phyloP scores from a whole-genome alignment of 2,797 vertebrate species.

The Helostoma temminkii region DNA sequence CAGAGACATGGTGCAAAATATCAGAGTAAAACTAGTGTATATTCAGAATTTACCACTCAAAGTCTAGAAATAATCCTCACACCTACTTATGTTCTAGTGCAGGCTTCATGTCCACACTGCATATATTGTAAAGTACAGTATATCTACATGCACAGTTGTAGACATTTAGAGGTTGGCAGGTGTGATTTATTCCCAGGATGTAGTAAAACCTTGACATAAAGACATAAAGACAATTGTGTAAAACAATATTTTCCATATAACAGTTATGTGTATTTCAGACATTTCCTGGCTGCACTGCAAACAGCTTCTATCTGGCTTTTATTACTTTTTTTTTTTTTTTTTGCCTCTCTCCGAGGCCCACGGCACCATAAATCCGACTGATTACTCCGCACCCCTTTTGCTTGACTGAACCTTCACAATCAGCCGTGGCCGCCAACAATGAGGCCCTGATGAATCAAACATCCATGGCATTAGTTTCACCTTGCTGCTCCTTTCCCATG shows the following conservation, averaged over 20 bases:
- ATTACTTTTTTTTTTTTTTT: slow-evolving; percentile 9
- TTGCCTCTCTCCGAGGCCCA: slow-evolving; percentile 72
- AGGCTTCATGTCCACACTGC: background rate
- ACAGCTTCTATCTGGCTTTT: slow-evolving; percentile 58
- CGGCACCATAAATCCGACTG: slow-evolving; percentile 95
- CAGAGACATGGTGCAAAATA: too few species aligned
- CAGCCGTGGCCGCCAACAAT: slow-evolving; percentile 95
- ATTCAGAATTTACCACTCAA: too few species aligned
- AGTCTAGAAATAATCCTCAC: too few species aligned
- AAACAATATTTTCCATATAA: background rate
- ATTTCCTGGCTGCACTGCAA: slow-evolving; percentile 87
- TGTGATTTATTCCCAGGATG: background rate
- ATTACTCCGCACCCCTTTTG: slow-evolving; percentile 98
- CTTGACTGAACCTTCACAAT: slow-evolving; percentile 99
- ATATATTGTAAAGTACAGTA: background rate
- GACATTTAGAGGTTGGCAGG: background rate
- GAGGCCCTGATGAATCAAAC: slow-evolving; percentile 99
- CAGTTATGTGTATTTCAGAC: slow-evolving; percentile 75
- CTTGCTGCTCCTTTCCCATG: slow-evolving; percentile 99
- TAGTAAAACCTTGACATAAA: background rate
- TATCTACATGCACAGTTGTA: background rate
- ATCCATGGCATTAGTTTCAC: slow-evolving; percentile 99
- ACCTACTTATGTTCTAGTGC: background rate
- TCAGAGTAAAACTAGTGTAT: too few species aligned
- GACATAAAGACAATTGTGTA: background rate